phyloP scores from a whole-genome alignment of 1,140 invertebrate species.

The Macrostomum lignano region DNA sequence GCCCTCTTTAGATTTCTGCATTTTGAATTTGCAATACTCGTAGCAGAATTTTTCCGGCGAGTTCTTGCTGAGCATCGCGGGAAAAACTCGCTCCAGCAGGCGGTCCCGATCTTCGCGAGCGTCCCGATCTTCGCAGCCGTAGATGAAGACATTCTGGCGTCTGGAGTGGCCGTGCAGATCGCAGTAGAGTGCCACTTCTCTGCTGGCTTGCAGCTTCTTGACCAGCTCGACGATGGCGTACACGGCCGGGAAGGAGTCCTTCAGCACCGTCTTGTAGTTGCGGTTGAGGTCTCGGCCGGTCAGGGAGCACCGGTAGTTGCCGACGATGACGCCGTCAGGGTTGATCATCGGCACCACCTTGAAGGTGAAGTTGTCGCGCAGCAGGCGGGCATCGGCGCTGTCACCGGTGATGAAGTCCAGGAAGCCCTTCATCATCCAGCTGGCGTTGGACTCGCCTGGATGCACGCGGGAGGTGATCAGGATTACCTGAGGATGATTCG shows the following conservation, averaged over 20 bases:
- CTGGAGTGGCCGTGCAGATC: slow-evolving; percentile 28
- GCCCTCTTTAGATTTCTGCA: slow-evolving; percentile 65
- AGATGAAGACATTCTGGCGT: slow-evolving; percentile 28
- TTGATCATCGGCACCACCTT: slow-evolving; percentile 29
- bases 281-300: slow-evolving; percentile 25
- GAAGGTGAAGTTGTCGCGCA: slow-evolving; percentile 27
- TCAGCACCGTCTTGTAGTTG: slow-evolving; percentile 18
- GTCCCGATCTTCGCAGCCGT: no score
- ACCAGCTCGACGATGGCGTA: neutral
- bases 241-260: slow-evolving; percentile 1
- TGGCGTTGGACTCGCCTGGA: slow-evolving; percentile 27
- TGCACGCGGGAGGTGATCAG: slow-evolving; percentile 29
- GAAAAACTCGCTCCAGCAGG: slow-evolving; percentile 65
- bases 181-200: slow-evolving; percentile 33
- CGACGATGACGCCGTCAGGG: slow-evolving; percentile 28
- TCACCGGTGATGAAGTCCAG: slow-evolving; percentile 21
- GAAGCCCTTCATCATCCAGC: slow-evolving; percentile 29
- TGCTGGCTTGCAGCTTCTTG: no score
- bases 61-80: slow-evolving; percentile 65
- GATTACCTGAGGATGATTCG: slow-evolving; percentile 30
- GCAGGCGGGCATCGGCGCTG: slow-evolving; percentile 19
- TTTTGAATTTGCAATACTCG: slow-evolving; percentile 64
- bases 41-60: slow-evolving; percentile 55
- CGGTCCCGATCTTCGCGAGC: no score
- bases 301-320: slow-evolving; percentile 27